Conservation (phyloP, 2,888 invertebrate species). For the Oligia strigilis region DNA sequence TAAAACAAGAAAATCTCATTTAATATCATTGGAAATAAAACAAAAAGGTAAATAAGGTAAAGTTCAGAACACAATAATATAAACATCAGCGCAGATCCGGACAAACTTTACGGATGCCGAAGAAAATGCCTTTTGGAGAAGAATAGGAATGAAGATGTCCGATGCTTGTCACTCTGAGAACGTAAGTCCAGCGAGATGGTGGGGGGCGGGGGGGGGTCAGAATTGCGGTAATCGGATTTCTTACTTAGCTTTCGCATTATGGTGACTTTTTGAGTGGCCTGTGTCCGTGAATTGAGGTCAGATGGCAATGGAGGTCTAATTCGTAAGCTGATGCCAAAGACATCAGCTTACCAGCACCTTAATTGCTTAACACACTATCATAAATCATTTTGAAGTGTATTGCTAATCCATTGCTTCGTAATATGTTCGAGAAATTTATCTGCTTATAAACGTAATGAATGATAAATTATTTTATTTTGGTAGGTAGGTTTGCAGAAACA, state of each 20-base stretch:
- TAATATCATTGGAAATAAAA: constrained; percentile 19
- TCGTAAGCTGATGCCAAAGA: neutral
- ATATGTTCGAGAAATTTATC: too few relatives aligned
- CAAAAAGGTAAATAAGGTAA: constrained; percentile 38
- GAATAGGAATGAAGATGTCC: constrained; percentile 36
- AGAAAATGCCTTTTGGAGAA: constrained; percentile 30
- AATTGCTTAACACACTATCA: neutral
- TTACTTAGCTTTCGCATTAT: constrained; percentile 24
- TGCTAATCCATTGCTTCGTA: neutral
- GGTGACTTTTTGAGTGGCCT: constrained; percentile 28
- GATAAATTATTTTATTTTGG: too few relatives aligned
- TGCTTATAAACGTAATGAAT: too few relatives aligned
- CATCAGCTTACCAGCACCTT: too few relatives aligned
- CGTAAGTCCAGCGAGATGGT: constrained; percentile 34
- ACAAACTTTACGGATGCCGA: constrained; percentile 40
- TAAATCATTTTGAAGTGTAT: neutral
- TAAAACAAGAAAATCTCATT: constrained; percentile 45
- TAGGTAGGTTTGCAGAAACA: too few relatives aligned
- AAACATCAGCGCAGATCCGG: constrained; percentile 42
- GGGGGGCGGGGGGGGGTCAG: neutral
- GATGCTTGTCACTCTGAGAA: constrained; percentile 34
- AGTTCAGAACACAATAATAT: constrained; percentile 46
- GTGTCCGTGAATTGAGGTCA: constrained; percentile 1
- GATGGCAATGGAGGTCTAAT: neutral
- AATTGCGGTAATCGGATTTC: constrained; percentile 37